phyloP scores from a whole-genome alignment of 2,113 vertebrate genomes.

The Anser brachyrhynchus region DNA sequence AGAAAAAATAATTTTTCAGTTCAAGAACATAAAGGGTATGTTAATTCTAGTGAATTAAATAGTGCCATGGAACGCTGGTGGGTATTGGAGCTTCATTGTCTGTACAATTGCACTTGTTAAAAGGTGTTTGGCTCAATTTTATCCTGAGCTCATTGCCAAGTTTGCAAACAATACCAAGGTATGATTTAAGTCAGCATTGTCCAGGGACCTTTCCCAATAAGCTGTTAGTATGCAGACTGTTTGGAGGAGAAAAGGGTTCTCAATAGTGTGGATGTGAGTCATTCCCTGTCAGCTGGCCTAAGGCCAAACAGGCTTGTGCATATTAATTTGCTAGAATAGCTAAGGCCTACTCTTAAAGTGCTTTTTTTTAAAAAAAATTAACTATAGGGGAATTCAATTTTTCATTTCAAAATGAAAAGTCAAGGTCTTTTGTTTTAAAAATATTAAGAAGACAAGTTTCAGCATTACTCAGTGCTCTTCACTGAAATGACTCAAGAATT shows the following conservation, averaged over 20 bases:
- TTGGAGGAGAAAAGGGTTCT: not conserved
- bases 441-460: not conserved
- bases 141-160: not conserved
- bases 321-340: not conserved
- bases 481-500: not conserved
- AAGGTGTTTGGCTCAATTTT: not conserved
- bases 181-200: not conserved
- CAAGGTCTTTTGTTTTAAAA: not conserved
- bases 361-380: not conserved
- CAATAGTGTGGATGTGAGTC: not conserved
- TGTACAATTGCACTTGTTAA: not conserved
- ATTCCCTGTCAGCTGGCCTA: not conserved
- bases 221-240: not conserved
- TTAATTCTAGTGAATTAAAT: not conserved
- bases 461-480: not conserved
- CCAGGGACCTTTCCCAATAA: not conserved
- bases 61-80: not conserved
- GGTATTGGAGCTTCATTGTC: not conserved
- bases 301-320: not conserved
- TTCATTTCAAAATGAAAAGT: not conserved
- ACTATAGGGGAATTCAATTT: not conserved
- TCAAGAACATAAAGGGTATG: not conserved
- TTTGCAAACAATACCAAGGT: not conserved
- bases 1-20: too few relatives aligned
- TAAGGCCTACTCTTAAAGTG: not conserved